Evolutionary conservation across 2,888 invertebrate genomes (phyloP).

Genomic region (Drosophila melanocephala): DNA sequence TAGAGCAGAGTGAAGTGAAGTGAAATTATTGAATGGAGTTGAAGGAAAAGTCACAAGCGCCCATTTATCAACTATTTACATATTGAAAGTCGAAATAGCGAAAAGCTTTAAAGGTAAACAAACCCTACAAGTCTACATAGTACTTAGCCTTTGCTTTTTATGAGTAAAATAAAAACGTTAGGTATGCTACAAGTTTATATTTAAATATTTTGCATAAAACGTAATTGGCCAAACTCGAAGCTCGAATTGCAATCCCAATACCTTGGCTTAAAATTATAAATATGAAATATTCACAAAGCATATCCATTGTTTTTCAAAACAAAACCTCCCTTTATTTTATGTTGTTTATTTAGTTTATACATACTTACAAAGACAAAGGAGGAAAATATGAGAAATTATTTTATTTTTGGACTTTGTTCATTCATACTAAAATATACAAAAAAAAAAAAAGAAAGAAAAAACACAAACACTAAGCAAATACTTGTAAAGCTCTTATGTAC

Average conservation of each 20-base stretch:
- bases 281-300: constrained; percentile 72
- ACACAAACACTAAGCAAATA: constrained; percentile 19
- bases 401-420: constrained; percentile 35
- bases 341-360: constrained; percentile 63
- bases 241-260: constrained; percentile 60
- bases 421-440: constrained; percentile 29
- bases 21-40: constrained; percentile 39
- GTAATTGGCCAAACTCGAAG: constrained; percentile 63
- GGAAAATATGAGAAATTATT: constrained; percentile 41
- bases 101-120: constrained; percentile 75
- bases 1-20: constrained; percentile 55
- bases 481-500: constrained; percentile 60
- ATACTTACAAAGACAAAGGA: constrained; percentile 41
- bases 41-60: constrained; percentile 72
- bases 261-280: constrained; percentile 54
- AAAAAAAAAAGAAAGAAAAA: not conserved
- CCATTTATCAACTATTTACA: constrained; percentile 74
- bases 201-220: constrained; percentile 48
- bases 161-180: constrained; percentile 37
- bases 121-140: constrained; percentile 45
- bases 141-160: constrained; percentile 64
- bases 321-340: constrained; percentile 48
- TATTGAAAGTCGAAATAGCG: constrained; percentile 61
- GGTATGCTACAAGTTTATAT: constrained; percentile 51
- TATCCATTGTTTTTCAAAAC: constrained; percentile 81